Evolutionary conservation across 2,888 invertebrate genomes (phyloP).

Genomic region (Caenorhabditis imperialis): DNA sequence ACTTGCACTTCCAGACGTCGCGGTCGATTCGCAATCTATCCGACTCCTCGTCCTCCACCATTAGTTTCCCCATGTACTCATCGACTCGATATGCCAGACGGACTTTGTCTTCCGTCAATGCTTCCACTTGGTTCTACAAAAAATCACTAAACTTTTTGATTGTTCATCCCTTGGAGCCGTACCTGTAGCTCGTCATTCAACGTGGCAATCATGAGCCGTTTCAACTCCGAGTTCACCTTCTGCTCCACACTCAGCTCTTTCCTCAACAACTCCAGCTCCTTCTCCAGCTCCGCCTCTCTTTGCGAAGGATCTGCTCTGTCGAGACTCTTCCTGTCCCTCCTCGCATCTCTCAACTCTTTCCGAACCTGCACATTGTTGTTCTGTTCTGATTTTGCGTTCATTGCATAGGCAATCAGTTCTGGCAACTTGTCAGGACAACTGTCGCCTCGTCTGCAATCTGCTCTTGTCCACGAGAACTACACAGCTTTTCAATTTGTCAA

Average conservation of each 20-base stretch:
- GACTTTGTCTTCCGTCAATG: constrained; percentile 91
- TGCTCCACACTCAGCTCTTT: constrained; percentile 58
- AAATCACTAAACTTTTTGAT: neutral
- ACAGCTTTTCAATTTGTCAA: too few species aligned
- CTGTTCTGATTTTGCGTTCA: constrained; percentile 27
- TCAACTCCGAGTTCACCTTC: constrained; percentile 91
- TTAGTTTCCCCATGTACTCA: constrained; percentile 86
- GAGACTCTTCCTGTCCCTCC: constrained; percentile 31
- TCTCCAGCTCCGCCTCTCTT: constrained; percentile 33
- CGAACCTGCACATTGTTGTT: constrained; percentile 30
- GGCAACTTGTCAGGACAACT: constrained; percentile 48
- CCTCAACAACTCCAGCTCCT: constrained; percentile 36
- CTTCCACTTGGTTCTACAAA: constrained; percentile 86
- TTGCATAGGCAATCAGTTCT: constrained; percentile 49
- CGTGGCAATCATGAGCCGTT: constrained; percentile 92
- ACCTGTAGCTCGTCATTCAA: constrained; percentile 92
- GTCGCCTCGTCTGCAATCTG: constrained; percentile 24
- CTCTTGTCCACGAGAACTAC: too few species aligned
- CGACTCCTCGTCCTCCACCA: constrained; percentile 87
- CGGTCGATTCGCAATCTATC: constrained; percentile 94
- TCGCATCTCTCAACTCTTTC: constrained; percentile 29
- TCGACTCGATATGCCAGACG: constrained; percentile 89
- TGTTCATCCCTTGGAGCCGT: too few species aligned
- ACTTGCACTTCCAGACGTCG: constrained; percentile 97
- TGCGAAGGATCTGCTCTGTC: constrained; percentile 3